phyloP scores from a whole-genome alignment of 2,113 vertebrate genomes.

The Agapornis roseicollis region DNA sequence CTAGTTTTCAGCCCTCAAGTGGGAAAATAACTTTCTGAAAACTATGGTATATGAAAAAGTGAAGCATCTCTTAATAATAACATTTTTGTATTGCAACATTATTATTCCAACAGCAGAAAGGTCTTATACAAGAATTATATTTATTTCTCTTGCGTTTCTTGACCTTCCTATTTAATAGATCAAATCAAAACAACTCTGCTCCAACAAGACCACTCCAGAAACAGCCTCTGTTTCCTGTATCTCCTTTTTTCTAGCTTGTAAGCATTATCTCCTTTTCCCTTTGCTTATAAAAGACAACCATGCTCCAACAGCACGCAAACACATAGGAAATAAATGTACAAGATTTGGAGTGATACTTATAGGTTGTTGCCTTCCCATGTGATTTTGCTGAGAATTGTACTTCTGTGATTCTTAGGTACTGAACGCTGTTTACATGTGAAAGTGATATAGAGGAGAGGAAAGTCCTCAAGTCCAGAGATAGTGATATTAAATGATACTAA shows the following conservation, averaged over 20 bases:
- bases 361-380: not conserved
- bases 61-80: not conserved
- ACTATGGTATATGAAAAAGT: not conserved
- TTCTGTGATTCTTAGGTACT: not conserved
- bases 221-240: not conserved
- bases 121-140: not conserved
- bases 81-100: not conserved
- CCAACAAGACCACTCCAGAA: not conserved
- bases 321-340: not conserved
- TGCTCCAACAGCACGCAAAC: fast-evolving
- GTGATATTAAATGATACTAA: not conserved
- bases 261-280: not conserved
- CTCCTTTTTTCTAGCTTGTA: not conserved
- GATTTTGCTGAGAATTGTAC: not conserved
- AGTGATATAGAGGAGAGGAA: not conserved
- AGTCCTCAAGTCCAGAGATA: not conserved
- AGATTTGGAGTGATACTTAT: not conserved
- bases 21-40: not conserved
- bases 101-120: not conserved
- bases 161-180: not conserved
- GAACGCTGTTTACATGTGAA: not conserved
- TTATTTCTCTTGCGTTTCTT: not conserved
- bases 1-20: not conserved
- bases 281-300: not conserved
- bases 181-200: not conserved